These are phyloP conservation scores for Mesochorus sp. DNA, from an alignment of 2,888 invertebrate genomes.

Conservation along the genomic window DNA sequence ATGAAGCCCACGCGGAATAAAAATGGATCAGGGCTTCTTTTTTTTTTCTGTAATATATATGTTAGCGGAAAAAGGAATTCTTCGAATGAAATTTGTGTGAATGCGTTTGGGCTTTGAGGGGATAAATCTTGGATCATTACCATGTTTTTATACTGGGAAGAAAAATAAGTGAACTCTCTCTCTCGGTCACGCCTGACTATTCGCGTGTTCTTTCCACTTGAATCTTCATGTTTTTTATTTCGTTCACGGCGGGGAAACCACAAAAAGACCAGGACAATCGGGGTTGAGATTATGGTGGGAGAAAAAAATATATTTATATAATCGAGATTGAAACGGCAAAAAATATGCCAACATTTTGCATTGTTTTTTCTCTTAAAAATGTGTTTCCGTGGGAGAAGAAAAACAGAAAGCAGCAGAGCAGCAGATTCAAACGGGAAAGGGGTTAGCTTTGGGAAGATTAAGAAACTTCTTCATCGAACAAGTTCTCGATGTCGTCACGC, in stretches of 20 bases:
- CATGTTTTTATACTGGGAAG: neutral
- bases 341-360: too few species aligned
- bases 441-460: conserved; percentile 67
- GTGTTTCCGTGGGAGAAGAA: too few species aligned
- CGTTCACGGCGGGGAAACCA: neutral
- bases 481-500: conserved; percentile 68
- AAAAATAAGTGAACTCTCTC: neutral
- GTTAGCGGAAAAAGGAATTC: neutral
- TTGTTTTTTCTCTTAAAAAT: too few species aligned
- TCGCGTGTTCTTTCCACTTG: neutral
- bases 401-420: conserved; percentile 39
- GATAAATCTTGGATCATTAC: neutral
- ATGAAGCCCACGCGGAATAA: neutral
- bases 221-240: neutral
- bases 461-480: conserved; percentile 73
- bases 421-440: conserved; percentile 36
- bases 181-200: neutral
- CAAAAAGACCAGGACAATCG: conserved; percentile 1
- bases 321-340: too few species aligned
- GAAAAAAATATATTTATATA: neutral
- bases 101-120: too few species aligned
- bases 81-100: neutral
- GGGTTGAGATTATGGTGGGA: neutral
- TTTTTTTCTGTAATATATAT: too few species aligned
- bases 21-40: neutral